A percentile compares a stretch with the other conserved stretches of the same genome.
These are phyloP conservation scores for Merluccius polli DNA, from an alignment of 2,797 vertebrate species.

Conservation along the genomic window DNA sequence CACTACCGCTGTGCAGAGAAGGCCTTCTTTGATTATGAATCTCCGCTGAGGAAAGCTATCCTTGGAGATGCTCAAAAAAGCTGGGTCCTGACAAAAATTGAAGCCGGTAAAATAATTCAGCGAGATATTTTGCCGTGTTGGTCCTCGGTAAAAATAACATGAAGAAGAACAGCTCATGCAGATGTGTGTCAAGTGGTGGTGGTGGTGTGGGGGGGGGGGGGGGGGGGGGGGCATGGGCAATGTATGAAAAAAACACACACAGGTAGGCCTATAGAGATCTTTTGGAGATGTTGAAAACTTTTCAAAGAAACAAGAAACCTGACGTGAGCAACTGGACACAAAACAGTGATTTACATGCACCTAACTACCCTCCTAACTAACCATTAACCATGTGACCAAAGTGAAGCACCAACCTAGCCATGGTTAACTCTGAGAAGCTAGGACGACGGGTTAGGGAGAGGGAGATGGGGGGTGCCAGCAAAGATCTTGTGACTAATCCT, in stretches of 20 bases:
- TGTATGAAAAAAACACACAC: not conserved
- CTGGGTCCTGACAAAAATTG: constrained; percentile 52
- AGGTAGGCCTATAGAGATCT: not conserved
- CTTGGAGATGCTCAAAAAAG: constrained; percentile 53
- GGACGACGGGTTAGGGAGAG: not conserved
- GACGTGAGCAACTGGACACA: not conserved
- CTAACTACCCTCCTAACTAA: not conserved
- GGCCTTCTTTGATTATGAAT: constrained; percentile 65
- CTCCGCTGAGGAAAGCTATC: constrained; percentile 54
- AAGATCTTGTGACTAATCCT: constrained; percentile 64
- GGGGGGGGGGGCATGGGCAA: not conserved
- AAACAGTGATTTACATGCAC: not conserved
- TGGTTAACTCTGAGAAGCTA: not conserved
- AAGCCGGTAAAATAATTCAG: constrained; percentile 45
- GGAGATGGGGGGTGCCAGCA: not conserved
- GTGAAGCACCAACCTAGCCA: not conserved
- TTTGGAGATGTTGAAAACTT: too few species aligned
- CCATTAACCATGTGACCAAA: not conserved
- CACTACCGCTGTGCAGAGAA: constrained; percentile 55
- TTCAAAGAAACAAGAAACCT: not conserved
- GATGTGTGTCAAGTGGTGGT: constrained; percentile 26
- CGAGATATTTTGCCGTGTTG: constrained; percentile 38
- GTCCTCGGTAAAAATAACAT: constrained; percentile 39
- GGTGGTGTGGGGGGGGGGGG: not conserved
- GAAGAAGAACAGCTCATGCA: constrained; percentile 40